Evolutionary conservation across 2,113 vertebrate genomes (phyloP), one percentile per base, ranked within the genome.

Genomic region (Plecotus auritus): DNA sequence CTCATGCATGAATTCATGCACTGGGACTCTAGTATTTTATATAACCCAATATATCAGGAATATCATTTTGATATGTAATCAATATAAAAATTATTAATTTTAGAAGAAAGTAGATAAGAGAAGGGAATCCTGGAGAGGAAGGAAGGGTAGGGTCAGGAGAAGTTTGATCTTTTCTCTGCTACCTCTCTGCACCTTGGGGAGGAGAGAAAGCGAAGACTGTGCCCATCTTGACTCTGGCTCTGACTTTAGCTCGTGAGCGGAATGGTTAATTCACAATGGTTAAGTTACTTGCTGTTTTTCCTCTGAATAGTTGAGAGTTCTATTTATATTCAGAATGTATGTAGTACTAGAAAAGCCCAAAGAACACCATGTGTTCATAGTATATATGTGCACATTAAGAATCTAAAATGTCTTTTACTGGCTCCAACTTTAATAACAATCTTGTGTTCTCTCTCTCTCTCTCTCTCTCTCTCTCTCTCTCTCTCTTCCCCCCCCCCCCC

Each of bases 21-120:
- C 59, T 61, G 59, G 23, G 59, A 61, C 59, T 61, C 26, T 61
- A 28, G 28, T 35, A 40, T 80, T 93, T 88, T 73, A 37, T 85
- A 64, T 84, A 80, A 42, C 7, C 17, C 54, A 83, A 0, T 47
- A 20, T 78, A 49, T 40, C n/a, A n/a, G 47, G 35, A 82, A 93
- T 91, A 64, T 59, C 37, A 78, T 82, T 95, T 83, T 89, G 54
- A 59, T 67, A 66, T 85, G 1, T 95, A 90, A 85, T 88, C n/a
- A 40, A 35, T 81, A 45, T 85, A 93, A 91, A 73, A 82, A 76
- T 59, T 14, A 67, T 42, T 81, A 49, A 47, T 81, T 67, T 69
- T 91, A 66, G 45, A 76, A 56, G 56, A 87, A 83, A 61, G n/a
- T 72, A 30, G 56, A 0, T 85, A 86, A 72, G 54, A 78, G 84